Conservation (phyloP, 2,797 vertebrate species). For the Sphenopsis melanotis region DNA sequence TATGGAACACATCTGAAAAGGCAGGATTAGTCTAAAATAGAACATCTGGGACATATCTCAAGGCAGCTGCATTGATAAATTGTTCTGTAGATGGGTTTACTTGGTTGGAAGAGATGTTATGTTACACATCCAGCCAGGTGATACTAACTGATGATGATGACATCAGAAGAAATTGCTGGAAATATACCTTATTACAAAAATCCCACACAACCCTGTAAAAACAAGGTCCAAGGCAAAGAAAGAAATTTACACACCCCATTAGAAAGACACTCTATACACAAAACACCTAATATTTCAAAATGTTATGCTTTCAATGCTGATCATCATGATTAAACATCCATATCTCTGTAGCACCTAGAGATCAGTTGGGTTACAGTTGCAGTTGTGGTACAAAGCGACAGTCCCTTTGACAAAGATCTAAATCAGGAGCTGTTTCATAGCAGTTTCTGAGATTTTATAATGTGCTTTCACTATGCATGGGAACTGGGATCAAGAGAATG, state of each 20-base stretch:
- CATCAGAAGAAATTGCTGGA: slow-evolving; percentile 10
- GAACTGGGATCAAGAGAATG: neutral
- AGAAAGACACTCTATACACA: slow-evolving; percentile 7
- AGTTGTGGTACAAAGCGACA: neutral
- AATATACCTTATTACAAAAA: neutral
- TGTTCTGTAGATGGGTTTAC: neutral
- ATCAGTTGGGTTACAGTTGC: neutral
- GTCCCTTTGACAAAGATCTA: neutral
- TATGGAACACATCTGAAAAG: neutral
- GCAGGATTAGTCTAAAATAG: slow-evolving; percentile 20
- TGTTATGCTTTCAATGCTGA: neutral
- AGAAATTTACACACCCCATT: slow-evolving; percentile 12
- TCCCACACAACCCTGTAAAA: neutral
- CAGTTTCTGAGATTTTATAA: neutral
- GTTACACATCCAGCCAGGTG: slow-evolving; percentile 16
- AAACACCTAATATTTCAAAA: slow-evolving; percentile 33
- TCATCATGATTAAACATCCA: slow-evolving; percentile 25
- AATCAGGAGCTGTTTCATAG: neutral
- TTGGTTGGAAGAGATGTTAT: neutral
- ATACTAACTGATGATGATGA: slow-evolving; percentile 11
- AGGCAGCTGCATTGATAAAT: slow-evolving; percentile 24
- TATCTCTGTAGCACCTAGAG: slow-evolving; percentile 21
- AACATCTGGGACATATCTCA: slow-evolving; percentile 12
- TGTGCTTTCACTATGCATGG: neutral
- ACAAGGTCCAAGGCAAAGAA: neutral